These are phyloP conservation scores for Chaenogobius annularis DNA, from an alignment of 2,113 vertebrate species.

Conservation along the genomic window DNA sequence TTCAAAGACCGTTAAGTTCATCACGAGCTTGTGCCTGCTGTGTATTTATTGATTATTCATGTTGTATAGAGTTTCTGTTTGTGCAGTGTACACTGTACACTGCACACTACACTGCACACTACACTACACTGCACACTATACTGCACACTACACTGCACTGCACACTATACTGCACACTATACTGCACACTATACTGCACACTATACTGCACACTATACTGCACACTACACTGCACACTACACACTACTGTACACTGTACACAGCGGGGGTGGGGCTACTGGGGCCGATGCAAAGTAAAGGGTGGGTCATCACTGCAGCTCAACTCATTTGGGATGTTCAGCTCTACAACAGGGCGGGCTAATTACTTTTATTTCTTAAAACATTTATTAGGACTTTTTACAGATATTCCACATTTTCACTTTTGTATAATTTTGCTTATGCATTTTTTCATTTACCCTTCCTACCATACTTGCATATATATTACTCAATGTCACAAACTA, in stretches of 20 bases:
- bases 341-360: slow-evolving; percentile 20
- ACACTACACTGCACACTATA: too few species aligned
- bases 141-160: too few species aligned
- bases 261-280: slow-evolving; percentile 60
- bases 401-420: not conserved
- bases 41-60: not conserved
- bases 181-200: too few species aligned
- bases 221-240: too few species aligned
- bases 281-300: slow-evolving; percentile 53
- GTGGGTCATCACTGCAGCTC: slow-evolving; percentile 42
- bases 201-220: too few species aligned
- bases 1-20: not conserved
- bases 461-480: too few species aligned
- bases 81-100: slow-evolving; percentile 33
- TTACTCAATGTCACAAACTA: too few species aligned
- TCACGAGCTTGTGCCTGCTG: not conserved
- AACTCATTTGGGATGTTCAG: slow-evolving; percentile 17
- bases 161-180: too few species aligned
- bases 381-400: not conserved
- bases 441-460: too few species aligned
- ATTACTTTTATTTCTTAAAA: slow-evolving; percentile 14
- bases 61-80: not conserved
- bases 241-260: too few species aligned
- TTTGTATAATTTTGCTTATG: too few species aligned
- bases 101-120: too few species aligned